Evolutionary conservation across 2,797 vertebrate genomes (phyloP), one percentile per base, ranked within the genome.

Genomic region (Scolopax rusticola): DNA sequence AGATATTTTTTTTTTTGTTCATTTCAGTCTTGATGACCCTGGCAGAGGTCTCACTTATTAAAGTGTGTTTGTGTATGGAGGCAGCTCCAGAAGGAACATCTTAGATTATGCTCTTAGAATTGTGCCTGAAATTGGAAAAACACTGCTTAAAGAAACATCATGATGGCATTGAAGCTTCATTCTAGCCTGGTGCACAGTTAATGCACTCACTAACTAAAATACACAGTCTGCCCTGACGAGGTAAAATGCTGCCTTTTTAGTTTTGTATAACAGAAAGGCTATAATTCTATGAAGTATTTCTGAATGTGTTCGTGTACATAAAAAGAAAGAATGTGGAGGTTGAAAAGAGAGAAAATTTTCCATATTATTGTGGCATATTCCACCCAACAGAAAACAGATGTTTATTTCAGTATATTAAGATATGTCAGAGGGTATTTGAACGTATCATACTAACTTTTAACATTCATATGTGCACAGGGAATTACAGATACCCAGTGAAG

Each of bases 11-110:
- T 80, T 89, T 65, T 30, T 53, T 91, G 36, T 91, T 97, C 95
- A 87, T 97, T 98, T 96, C 74, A 30, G 96, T 97, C 97, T 47
- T 91, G 89, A 91, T 97, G 98, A 98, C 97, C 97, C 95, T 11
- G 3, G 94, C 91, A 97, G 93, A 97, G 96, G 97, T 96, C 96
- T 95, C 93, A 96, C 93, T 97, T 97, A 97, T 95, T 97, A 97
- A 97, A 98, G 88, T 96, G 91, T 97, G 92, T 96, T 97, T 98
- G 89, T 97, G 87, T 94, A 95, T 75, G 78, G 92, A 97, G 70
- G 78, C 93, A 95, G 94, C 79, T 98, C 98, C 95, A 95, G 78
- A 57, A 95, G 96, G 97, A 97, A 96, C 96, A 87, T 94, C 95
- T 97, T 94, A 88, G 91, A 94, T 94, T 97, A 96, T 96, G 61